A percentile compares a stretch with the other conserved stretches of the same genome.
Conservation (phyloP, 2,113 vertebrate species). For the Lontra canadensis region DNA sequence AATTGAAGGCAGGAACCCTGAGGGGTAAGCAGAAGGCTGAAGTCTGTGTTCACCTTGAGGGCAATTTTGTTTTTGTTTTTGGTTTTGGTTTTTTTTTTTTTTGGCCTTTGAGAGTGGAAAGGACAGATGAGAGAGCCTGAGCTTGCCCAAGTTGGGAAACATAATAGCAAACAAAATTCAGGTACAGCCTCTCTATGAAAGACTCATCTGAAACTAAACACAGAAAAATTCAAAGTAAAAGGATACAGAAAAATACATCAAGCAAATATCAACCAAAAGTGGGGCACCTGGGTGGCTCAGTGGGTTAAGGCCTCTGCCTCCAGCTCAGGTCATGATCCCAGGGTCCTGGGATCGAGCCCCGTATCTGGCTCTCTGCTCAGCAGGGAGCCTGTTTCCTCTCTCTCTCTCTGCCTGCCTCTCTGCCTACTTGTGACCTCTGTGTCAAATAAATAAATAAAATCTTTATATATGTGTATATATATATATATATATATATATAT, state of each 20-base stretch:
- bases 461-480: too few species aligned
- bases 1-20: neutral
- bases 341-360: too few species aligned
- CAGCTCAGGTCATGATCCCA: too few species aligned
- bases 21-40: neutral
- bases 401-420: too few species aligned
- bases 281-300: too few species aligned
- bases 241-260: neutral
- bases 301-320: too few species aligned
- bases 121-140: neutral
- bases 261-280: neutral
- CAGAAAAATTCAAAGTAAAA: neutral
- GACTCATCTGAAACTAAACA: constrained; percentile 25
- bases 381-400: too few species aligned
- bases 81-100: neutral
- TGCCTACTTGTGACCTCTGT: too few species aligned
- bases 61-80: neutral
- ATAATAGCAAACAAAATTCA: constrained; percentile 38
- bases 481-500: neutral
- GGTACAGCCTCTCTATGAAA: neutral
- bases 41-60: neutral
- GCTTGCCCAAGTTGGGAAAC: neutral
- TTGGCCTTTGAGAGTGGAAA: neutral
- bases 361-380: too few species aligned
- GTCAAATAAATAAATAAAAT: too few species aligned